A percentile compares a stretch with the other conserved stretches of the same genome.
Conservation (phyloP, 2,888 invertebrate species). For the Rugalucina vietnamica region DNA sequence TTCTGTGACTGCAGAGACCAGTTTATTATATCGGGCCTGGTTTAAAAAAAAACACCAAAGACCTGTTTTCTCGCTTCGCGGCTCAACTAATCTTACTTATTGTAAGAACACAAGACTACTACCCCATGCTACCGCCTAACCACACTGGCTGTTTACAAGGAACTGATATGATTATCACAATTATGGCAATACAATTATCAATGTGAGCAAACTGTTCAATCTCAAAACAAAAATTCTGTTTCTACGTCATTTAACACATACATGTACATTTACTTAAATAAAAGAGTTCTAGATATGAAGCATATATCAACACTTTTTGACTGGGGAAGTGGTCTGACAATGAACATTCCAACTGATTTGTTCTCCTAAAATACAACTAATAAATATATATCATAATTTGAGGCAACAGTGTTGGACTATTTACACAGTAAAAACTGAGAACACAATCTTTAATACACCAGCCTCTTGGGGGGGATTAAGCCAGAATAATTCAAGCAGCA, state of each 20-base stretch:
- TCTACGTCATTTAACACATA: not conserved
- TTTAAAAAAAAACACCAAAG: too few relatives aligned
- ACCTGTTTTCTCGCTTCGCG: too few relatives aligned
- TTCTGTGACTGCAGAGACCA: too few relatives aligned
- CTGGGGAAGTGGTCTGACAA: not conserved
- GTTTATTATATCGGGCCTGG: too few relatives aligned
- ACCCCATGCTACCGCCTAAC: not conserved
- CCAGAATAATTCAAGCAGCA: too few relatives aligned
- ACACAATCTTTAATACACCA: too few relatives aligned
- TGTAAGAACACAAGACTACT: too few relatives aligned
- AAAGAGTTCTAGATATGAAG: slow-evolving; percentile 9
- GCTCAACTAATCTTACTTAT: too few relatives aligned
- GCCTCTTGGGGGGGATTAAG: too few relatives aligned
- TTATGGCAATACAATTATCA: slow-evolving; percentile 16
- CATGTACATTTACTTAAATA: slow-evolving; percentile 8
- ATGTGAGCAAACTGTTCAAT: slow-evolving; percentile 10
- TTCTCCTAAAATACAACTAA: not conserved
- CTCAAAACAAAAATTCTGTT: slow-evolving; percentile 4
- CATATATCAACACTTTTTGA: not conserved
- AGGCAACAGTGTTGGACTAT: slow-evolving; percentile 3
- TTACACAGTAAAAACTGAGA: not conserved
- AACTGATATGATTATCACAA: slow-evolving; percentile 9
- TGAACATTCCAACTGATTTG: not conserved
- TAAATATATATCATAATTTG: slow-evolving; percentile 10
- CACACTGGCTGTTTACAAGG: not conserved